These are phyloP conservation scores for Forbesichthys agassizii DNA, from an alignment of 2,113 vertebrate species.

Conservation along the genomic window DNA sequence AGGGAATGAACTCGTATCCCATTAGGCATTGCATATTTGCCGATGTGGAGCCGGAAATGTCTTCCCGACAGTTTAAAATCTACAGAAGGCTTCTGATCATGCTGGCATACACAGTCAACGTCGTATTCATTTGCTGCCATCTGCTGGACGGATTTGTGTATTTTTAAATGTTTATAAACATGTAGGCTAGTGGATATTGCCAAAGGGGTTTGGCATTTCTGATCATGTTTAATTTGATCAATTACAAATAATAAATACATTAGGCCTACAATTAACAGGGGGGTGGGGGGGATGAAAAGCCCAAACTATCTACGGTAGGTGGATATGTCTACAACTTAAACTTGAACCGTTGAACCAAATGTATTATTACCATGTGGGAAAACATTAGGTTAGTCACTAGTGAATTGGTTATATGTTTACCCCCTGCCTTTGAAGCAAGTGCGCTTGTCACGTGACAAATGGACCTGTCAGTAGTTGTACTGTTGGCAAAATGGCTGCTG, in stretches of 20 bases:
- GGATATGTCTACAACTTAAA: no score
- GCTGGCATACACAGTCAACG: neutral
- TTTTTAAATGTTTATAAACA: neutral
- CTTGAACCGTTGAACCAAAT: no score
- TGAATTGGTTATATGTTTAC: neutral
- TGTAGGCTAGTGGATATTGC: neutral
- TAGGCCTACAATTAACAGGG: no score
- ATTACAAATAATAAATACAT: no score
- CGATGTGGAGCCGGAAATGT: slow-evolving; percentile 72
- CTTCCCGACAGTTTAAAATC: slow-evolving; percentile 4
- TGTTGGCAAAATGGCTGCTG: slow-evolving; percentile 46
- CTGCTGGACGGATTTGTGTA: slow-evolving; percentile 28
- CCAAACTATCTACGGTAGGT: no score
- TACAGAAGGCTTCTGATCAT: neutral
- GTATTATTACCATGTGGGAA: no score
- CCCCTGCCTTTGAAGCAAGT: neutral
- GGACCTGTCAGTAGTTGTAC: neutral
- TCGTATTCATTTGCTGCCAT: slow-evolving; percentile 48
- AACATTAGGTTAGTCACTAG: neutral
- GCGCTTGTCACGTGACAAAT: neutral
- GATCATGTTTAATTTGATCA: neutral
- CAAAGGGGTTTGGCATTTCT: neutral
- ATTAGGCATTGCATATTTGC: slow-evolving; percentile 43
- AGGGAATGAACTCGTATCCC: slow-evolving; percentile 52
- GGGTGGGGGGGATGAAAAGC: no score